Evolutionary conservation across 2,113 vertebrate genomes (phyloP).

Genomic region (Orycteropus afer): DNA sequence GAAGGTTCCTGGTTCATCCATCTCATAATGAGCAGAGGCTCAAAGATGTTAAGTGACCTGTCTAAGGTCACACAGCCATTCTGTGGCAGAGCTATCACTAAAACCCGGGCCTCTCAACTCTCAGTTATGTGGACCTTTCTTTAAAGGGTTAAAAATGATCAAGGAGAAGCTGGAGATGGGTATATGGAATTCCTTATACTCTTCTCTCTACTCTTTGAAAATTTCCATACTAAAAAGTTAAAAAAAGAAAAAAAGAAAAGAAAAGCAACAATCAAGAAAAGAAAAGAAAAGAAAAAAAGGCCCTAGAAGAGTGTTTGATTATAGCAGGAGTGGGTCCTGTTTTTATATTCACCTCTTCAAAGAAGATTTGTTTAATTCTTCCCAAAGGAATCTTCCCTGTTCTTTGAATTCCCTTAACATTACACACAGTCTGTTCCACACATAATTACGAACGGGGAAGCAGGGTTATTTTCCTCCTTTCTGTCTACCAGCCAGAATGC

Average conservation of each 20-base stretch:
- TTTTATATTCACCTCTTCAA: constrained; percentile 73
- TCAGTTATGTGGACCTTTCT: background rate
- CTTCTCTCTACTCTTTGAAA: constrained; percentile 40
- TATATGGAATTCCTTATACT: background rate
- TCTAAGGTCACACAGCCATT: background rate
- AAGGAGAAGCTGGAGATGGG: background rate
- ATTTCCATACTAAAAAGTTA: constrained; percentile 33
- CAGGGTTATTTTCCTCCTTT: background rate
- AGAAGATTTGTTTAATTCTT: constrained; percentile 73
- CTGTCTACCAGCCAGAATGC: constrained; percentile 35
- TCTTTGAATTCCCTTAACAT: constrained; percentile 50
- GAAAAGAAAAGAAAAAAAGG: no score
- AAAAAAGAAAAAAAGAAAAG: constrained; percentile 13
- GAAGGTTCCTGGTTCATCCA: background rate
- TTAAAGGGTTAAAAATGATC: background rate
- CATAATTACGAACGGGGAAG: constrained; percentile 1
- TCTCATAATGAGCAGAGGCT: background rate
- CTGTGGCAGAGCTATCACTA: background rate
- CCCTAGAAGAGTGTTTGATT: constrained; percentile 48
- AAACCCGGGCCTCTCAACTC: background rate
- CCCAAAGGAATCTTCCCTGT: constrained; percentile 50
- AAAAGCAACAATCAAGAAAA: background rate
- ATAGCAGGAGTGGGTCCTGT: constrained; percentile 51
- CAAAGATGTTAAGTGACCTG: background rate
- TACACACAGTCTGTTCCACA: constrained; percentile 18